Base-by-base conservation (phyloP, 2,797 vertebrate species). In the Semotilus atromaculatus region DNA sequence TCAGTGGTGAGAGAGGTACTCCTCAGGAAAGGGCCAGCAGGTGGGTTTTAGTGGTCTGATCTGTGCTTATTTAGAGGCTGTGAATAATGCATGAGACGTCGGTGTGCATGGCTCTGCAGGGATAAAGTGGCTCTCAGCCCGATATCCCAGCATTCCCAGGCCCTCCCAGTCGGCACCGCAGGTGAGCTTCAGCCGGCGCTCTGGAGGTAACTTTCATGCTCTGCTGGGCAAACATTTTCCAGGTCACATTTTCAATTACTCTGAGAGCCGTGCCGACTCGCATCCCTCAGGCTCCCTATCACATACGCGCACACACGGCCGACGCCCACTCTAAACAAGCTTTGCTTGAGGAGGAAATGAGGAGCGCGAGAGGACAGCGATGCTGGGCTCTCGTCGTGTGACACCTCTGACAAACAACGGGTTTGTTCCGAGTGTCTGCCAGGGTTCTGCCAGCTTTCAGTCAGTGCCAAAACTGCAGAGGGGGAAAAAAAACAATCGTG, bases 31-130 rank as follows among this genome's bases (percentile, higher is more conserved):
- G 87, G 85, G 77, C 14, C 55, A 86, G 86, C 86, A 77, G 88
- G 86, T 93, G 90, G 75, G 79, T 84, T 88, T 90, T 90, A 90
- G 90, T 90, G 58, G 34, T 86, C 88, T 92, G 92, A 90, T 97
- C 96, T 95, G 90, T 89, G 92, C 94, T 96, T 97, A 95, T 96
- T 96, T 96, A 93, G 93, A 87, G 88, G 93, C 91, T 90, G 93
- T 96, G 95, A 96, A 97, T 97, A 96, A 97, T 97, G 95, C 93
- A 97, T 97, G 95, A 96, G 95, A 92, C 94, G 91, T 89, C 86
- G 58, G 78, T 70, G n/a, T 58, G 80, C 78, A 70, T 64, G 91
- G 94, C 92, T 93, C 90, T 90, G 88, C 77, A 84, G 93, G 93
- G 93, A 94, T 95, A 93, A 95, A 96, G 94, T 94, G 93, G 94